Evolutionary conservation across 53 echinoderm and acorn worm genomes (phyloP).

Genomic region (Echinarachnius parma): DNA sequence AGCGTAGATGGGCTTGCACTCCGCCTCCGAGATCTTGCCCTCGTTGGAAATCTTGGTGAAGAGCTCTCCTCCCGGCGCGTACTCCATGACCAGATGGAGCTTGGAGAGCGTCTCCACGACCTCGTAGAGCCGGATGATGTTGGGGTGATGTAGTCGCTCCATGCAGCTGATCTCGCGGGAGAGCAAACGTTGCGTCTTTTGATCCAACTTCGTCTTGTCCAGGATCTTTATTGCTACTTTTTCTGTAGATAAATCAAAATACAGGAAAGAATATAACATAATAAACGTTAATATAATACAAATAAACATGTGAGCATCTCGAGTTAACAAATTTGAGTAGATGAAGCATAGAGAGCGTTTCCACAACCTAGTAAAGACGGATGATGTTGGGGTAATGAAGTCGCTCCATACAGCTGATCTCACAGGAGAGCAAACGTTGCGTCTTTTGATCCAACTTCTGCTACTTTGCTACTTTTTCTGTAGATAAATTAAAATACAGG

Average conservation of each 20-base stretch:
- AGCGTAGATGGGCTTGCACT: slow-evolving; percentile 77
- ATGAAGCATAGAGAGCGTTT: slow-evolving; percentile 93
- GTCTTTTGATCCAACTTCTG: slow-evolving; percentile 97
- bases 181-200: slow-evolving; percentile 88
- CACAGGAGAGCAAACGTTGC: slow-evolving; percentile 84
- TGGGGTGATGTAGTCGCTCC: slow-evolving; percentile 97
- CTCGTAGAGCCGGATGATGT: slow-evolving; percentile 98
- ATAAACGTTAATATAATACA: too few relatives aligned
- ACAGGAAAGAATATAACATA: too few relatives aligned
- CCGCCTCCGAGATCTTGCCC: slow-evolving; percentile 80
- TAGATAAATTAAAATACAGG: too few relatives aligned
- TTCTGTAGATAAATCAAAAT: too few relatives aligned
- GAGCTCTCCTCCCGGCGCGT: slow-evolving; percentile 90
- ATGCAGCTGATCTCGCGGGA: slow-evolving; percentile 96
- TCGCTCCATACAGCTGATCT: slow-evolving; percentile 97
- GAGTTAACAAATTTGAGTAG: too few relatives aligned
- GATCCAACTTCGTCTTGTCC: slow-evolving; percentile 98
- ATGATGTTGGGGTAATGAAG: slow-evolving; percentile 99
- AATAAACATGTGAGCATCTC: too few relatives aligned
- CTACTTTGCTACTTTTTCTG: slow-evolving; percentile 99
- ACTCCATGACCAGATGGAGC: slow-evolving; percentile 98
- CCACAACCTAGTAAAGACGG: slow-evolving; percentile 94
- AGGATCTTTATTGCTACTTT: slow-evolving; percentile 99
- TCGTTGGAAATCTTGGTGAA: slow-evolving; percentile 99
- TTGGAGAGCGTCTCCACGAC: slow-evolving; percentile 96